Evolutionary conservation across 2,888 invertebrate genomes (phyloP).

Genomic region (Agonopterix arenella): DNA sequence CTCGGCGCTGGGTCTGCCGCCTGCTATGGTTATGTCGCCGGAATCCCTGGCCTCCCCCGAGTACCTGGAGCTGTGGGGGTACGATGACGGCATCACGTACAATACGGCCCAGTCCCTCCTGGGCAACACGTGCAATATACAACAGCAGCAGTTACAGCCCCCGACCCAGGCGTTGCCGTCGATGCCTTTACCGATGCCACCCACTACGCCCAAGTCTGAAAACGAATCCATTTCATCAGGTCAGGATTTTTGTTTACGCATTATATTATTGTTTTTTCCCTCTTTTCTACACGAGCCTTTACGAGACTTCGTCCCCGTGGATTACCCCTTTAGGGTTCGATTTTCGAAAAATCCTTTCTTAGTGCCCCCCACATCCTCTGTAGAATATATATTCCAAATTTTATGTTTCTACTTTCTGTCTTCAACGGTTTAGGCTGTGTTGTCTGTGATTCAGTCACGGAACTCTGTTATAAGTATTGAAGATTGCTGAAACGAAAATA

Average conservation of each 20-base stretch:
- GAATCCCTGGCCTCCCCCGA: conserved; percentile 86
- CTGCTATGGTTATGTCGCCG: conserved; percentile 86
- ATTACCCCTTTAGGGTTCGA: too few species aligned
- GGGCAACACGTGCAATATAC: conserved; percentile 66
- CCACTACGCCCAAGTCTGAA: conserved; percentile 72
- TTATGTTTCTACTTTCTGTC: too few species aligned
- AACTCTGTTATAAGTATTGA: too few species aligned
- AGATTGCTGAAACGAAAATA: too few species aligned
- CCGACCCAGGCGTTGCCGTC: conserved; percentile 74
- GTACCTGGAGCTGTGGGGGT: conserved; percentile 90
- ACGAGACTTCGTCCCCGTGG: too few species aligned
- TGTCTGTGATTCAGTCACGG: too few species aligned
- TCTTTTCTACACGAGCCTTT: too few species aligned
- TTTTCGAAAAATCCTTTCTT: too few species aligned
- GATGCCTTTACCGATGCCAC: conserved; percentile 69
- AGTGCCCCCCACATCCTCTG: too few species aligned
- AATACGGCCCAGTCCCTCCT: conserved; percentile 62
- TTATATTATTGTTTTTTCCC: too few species aligned
- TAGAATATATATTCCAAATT: too few species aligned
- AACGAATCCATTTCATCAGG: conserved; percentile 75
- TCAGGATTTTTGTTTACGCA: conserved; percentile 28
- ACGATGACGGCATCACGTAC: conserved; percentile 73
- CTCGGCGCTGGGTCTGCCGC: conserved; percentile 82
- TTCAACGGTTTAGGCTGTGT: too few species aligned
- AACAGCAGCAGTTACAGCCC: conserved; percentile 69